Percentiles rank a stretch among this genome's conserved stretches.
Conservation (phyloP, 2,888 invertebrate species). For the Acrocyrtus sp. region DNA sequence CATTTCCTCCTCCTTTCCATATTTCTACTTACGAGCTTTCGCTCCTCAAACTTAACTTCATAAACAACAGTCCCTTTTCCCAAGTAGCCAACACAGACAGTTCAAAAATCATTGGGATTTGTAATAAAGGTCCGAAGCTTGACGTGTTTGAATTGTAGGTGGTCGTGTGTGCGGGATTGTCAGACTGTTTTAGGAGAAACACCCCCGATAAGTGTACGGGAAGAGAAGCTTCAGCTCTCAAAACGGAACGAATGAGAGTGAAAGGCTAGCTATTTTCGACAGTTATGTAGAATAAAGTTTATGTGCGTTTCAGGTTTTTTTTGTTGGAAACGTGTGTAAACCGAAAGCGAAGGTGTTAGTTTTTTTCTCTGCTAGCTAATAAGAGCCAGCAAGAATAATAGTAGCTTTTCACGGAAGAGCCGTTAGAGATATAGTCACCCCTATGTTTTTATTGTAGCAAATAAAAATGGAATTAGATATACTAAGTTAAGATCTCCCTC, state of each 20-base stretch:
- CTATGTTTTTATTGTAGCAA: too few species aligned
- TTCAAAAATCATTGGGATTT: constrained; percentile 47
- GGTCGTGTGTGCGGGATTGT: constrained; percentile 38
- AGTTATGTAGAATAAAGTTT: constrained; percentile 33
- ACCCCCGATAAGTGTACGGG: too few species aligned
- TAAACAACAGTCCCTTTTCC: neutral
- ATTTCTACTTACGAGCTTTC: constrained; percentile 25
- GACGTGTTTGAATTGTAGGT: constrained; percentile 43
- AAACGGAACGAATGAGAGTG: too few species aligned
- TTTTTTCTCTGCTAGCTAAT: too few species aligned
- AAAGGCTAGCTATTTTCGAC: constrained; percentile 30
- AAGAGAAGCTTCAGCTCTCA: too few species aligned
- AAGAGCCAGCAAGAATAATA: too few species aligned
- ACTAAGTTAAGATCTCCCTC: constrained; percentile 18
- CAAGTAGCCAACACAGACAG: constrained; percentile 17
- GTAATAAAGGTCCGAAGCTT: constrained; percentile 41
- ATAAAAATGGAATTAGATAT: too few species aligned
- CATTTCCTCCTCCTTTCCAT: constrained; percentile 19
- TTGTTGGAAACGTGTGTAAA: too few species aligned
- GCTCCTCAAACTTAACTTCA: constrained; percentile 38
- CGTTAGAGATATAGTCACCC: too few species aligned
- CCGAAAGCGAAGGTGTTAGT: too few species aligned
- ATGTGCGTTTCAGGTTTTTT: constrained; percentile 30
- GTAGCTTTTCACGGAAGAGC: too few species aligned
- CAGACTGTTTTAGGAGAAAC: constrained; percentile 8